These are phyloP conservation scores for Hypocryptadius cinnamomeus DNA, from an alignment of 2,113 vertebrate species.

Conservation along the genomic window DNA sequence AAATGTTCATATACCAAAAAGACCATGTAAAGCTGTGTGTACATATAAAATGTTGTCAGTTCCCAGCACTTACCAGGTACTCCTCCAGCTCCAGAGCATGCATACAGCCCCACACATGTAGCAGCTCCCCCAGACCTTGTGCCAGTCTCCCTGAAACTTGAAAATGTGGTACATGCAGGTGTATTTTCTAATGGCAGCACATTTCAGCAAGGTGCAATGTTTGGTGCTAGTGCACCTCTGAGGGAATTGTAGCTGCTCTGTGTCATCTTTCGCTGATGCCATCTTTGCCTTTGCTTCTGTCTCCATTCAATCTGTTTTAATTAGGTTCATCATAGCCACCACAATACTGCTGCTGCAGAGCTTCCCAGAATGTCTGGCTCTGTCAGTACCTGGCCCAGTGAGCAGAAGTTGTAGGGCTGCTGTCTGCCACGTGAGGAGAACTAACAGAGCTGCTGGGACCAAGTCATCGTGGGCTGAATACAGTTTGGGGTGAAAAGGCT, in stretches of 20 bases:
- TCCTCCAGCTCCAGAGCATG: not conserved
- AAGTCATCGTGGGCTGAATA: not conserved
- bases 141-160: not conserved
- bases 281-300: not conserved
- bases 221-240: not conserved
- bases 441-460: not conserved
- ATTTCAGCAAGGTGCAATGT: not conserved
- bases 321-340: not conserved
- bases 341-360: not conserved
- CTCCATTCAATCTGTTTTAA: not conserved
- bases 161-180: not conserved
- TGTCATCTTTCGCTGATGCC: not conserved
- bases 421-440: not conserved
- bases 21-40: not conserved
- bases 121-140: not conserved
- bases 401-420: not conserved
- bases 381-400: not conserved
- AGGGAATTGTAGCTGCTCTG: not conserved
- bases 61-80: not conserved
- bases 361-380: not conserved
- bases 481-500: not conserved
- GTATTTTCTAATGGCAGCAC: not conserved
- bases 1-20: not conserved
- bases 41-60: not conserved
- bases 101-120: not conserved